Base-by-base conservation (phyloP, 2,797 vertebrate species). In the Trachops cirrhosus region DNA sequence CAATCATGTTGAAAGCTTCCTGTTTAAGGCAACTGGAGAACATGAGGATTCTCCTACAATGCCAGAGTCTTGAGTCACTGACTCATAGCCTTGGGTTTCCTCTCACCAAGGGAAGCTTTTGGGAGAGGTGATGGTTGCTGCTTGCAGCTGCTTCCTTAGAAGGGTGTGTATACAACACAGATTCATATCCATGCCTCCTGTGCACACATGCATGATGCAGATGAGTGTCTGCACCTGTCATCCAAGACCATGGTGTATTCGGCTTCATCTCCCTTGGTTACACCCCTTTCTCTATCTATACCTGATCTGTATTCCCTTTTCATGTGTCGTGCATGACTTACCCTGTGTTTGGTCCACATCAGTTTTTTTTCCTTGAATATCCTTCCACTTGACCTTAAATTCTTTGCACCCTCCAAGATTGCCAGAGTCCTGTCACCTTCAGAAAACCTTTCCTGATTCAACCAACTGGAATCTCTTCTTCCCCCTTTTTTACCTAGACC, bases 81-180 rank as follows among this genome's bases (percentile, higher is more conserved):
- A 24, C 24, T 48, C 34, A 32, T 3, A 29, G 24, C 48, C 24
- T 41, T 3, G 2, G 50, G 14, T 52, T 52, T 14, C 44, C 26
- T 54, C 9, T 80, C 48, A n/a, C 10, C 24, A 6, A 67, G 18
- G 9, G 21, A 26, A 21, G 21, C 70, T 79, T 88, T n/a, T 11
- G 2, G 52, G 46, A 71, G 57, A 57, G 68, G 4, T 21, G 32
- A 22, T 22, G 9, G 7, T 16, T 37, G 50, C 7, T 18, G 4
- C n/a, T 62, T 32, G 2, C 0, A 74, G 44, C 12, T 14, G 24
- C 48, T 83, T 44, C 48, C 41, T 74, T 11, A 6, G 19, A 41
- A 32, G 41, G 5, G 54, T 21, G 9, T 0, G 6, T 7, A 2
- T 4, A 4, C 44, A 34, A 0, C 4, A 1, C 21, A 57, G 39